Base-by-base conservation (phyloP, 2,113 vertebrate genomes). In the Dasyornis broadbenti region DNA sequence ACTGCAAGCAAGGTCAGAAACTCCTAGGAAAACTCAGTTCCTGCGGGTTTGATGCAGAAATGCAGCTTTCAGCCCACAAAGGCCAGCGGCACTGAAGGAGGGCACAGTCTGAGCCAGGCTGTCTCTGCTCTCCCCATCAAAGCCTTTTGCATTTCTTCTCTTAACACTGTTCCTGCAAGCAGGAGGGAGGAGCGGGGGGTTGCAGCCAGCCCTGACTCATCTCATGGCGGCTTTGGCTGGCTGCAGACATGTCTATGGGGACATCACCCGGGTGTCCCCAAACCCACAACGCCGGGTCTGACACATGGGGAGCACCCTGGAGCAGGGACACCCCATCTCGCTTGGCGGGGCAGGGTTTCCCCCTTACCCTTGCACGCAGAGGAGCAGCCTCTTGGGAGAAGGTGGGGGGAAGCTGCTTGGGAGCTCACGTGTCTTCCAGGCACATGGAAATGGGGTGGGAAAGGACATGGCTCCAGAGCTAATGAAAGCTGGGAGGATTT, bases 171-270 rank as follows among this genome's bases (percentile, higher is more conserved):
- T 83, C 52, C 63, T n/a, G 59, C 2, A 4, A 66, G 69, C 49
- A 9, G 22, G 6, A 61, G 27, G 60, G 72, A 52, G 72, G 77
- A 49, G 19, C 5, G 9, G 44, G 47, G 49, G 30, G 4, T 6
- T 72, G 82, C 14, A 78, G 71, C 61, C 66, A 92, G 72, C 72
- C 70, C 69, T 94, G 93, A 94, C 76, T 92, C 95, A 94, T 82
- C 86, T 73, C 49, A 0, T 3, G 23, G 3, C 0, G 2, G 14
- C 63, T 90, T 70, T 76, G 64, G 6, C 7, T 53, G n/a, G 75
- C 75, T 88, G 61, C 53, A 64, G 57, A 30, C 23, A 16, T 3
- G 6, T 15, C 72, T 3, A 0, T 2, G 15, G 60, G 86, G 52
- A 37, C 40, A 10, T 42, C 35, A 45, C 30, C 40, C 7, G 1